Evolutionary conservation across 2,797 vertebrate genomes (phyloP).

Genomic region (Ctenopoma multispine): DNA sequence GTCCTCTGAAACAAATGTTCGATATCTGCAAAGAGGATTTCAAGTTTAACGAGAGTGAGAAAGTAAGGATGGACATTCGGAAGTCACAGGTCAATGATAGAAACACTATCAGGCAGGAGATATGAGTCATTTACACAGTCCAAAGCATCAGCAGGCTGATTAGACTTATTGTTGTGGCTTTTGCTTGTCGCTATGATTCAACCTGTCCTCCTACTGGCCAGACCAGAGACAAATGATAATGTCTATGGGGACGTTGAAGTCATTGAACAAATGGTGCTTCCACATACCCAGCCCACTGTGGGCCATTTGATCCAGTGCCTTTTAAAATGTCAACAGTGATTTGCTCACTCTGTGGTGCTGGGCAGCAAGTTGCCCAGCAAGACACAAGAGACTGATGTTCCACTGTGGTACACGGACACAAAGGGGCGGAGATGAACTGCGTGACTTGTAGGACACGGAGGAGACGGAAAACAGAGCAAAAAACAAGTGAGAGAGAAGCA

Average conservation of each 20-base stretch:
- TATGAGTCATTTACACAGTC: conserved; percentile 57
- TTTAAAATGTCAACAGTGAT: conserved; percentile 85
- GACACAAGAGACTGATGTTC: conserved; percentile 69
- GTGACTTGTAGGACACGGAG: conserved; percentile 43
- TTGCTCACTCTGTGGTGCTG: conserved; percentile 74
- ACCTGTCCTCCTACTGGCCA: conserved; percentile 72
- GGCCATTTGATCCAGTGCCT: conserved; percentile 80
- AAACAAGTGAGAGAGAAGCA: conserved; percentile 40
- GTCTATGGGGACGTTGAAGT: conserved; percentile 76
- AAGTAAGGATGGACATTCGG: background rate
- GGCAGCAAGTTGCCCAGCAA: conserved; percentile 67
- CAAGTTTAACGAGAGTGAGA: conserved; percentile 13
- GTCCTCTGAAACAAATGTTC: conserved; percentile 93
- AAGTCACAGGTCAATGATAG: conserved; percentile 24
- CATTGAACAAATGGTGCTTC: conserved; percentile 78
- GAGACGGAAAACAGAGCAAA: conserved; percentile 46
- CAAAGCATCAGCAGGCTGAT: conserved; percentile 63
- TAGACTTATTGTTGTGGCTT: conserved; percentile 71
- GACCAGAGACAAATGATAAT: conserved; percentile 76
- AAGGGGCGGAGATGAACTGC: conserved; percentile 62
- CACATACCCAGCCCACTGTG: conserved; percentile 67
- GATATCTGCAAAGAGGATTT: conserved; percentile 83
- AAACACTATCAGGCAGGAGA: conserved; percentile 34
- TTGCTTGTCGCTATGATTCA: conserved; percentile 78
- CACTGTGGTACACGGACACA: conserved; percentile 51